Percentiles rank a stretch among this genome's conserved stretches.
Conservation (phyloP, 2,888 invertebrate species). For the Bombylius discolor region DNA sequence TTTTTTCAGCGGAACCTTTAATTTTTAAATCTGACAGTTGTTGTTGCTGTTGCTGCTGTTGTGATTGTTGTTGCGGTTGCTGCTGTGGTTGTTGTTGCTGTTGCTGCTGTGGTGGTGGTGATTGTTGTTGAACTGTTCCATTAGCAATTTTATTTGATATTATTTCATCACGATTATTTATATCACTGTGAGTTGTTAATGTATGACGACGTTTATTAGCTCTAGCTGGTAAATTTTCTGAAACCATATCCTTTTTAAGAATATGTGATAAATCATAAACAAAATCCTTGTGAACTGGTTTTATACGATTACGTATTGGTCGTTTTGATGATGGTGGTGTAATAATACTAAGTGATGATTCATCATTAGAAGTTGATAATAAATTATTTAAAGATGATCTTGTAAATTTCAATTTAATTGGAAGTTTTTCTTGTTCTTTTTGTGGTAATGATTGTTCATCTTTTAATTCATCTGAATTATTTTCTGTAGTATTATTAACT, state of each 20-base stretch:
- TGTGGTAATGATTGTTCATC: slow-evolving; percentile 1
- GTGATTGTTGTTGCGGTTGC: too few relatives aligned
- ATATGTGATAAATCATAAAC: slow-evolving; percentile 54
- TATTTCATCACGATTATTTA: neutral
- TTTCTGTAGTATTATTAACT: neutral
- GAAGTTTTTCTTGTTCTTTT: slow-evolving; percentile 1
- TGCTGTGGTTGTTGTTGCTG: too few relatives aligned
- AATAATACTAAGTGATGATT: slow-evolving; percentile 3
- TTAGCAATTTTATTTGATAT: neutral
- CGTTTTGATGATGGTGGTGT: slow-evolving; percentile 25
- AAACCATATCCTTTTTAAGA: slow-evolving; percentile 31
- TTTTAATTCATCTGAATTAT: neutral
- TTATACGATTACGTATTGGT: slow-evolving; percentile 52
- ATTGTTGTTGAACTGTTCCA: neutral
- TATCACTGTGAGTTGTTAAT: neutral
- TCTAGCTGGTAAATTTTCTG: neutral
- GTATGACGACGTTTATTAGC: slow-evolving; percentile 11
- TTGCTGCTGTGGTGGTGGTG: neutral
- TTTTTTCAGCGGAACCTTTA: slow-evolving; percentile 21
- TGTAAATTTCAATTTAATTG: slow-evolving; percentile 18
- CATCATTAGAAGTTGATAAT: slow-evolving; percentile 16
- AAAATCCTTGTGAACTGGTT: slow-evolving; percentile 54
- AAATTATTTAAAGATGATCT: slow-evolving; percentile 17
- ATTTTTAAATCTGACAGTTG: slow-evolving; percentile 1
- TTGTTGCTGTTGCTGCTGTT: neutral